Evolutionary conservation across 2,888 invertebrate species (phyloP).

Genomic region (Cyaniris semiargus): DNA sequence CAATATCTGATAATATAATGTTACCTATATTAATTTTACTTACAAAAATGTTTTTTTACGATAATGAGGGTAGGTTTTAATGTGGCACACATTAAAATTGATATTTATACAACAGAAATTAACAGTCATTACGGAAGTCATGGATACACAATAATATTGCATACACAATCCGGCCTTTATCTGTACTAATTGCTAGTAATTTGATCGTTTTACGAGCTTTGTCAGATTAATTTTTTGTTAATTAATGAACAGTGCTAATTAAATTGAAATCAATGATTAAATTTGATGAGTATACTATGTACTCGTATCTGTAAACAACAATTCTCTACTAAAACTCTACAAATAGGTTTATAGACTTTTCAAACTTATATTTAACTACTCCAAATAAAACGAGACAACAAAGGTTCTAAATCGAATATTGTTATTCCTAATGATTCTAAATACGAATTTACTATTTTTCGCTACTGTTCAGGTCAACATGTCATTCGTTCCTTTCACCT

Average conservation of each 20-base stretch:
- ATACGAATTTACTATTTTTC: too few species aligned
- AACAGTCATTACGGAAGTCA: neutral
- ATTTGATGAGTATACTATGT: neutral
- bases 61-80: neutral
- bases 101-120: neutral
- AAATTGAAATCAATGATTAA: neutral
- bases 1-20: neutral
- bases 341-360: neutral
- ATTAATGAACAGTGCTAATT: neutral
- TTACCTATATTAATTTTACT: neutral
- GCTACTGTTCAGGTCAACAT: too few species aligned
- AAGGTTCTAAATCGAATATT: neutral
- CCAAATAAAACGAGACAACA: neutral
- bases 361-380: neutral
- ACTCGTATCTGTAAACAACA: neutral
- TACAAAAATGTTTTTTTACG: neutral
- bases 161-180: neutral
- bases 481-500: too few species aligned
- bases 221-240: neutral
- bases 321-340: neutral
- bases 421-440: neutral
- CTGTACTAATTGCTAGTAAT: neutral
- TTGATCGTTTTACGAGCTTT: neutral
- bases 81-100: neutral
- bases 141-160: neutral